phyloP scores from a whole-genome alignment of 2,113 vertebrate genomes.

The Pavo muticus region DNA sequence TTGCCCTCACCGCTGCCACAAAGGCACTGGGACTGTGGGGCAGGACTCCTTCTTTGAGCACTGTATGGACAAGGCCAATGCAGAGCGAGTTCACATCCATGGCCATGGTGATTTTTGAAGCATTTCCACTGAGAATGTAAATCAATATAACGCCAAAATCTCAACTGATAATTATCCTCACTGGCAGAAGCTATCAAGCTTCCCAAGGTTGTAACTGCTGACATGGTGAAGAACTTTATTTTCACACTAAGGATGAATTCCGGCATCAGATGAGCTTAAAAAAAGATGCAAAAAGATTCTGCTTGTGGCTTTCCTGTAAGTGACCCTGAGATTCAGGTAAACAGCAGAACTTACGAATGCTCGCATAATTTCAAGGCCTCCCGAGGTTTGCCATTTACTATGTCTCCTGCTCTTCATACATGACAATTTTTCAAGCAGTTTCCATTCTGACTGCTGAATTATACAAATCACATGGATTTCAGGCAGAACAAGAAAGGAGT shows the following conservation, averaged over 20 bases:
- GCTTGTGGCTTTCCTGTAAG: neutral
- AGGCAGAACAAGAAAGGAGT: neutral
- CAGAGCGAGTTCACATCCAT: neutral
- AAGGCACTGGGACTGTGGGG: neutral
- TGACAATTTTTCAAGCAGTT: neutral
- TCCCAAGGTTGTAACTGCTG: neutral
- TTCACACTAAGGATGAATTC: neutral
- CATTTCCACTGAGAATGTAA: neutral
- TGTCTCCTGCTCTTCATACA: neutral
- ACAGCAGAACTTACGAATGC: neutral
- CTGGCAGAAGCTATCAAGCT: neutral
- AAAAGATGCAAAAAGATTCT: neutral
- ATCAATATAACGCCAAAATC: neutral
- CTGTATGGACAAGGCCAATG: neutral
- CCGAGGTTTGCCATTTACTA: neutral
- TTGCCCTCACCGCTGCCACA: neutral
- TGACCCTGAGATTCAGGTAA: neutral
- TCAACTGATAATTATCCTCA: neutral
- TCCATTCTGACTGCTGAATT: fast-evolving
- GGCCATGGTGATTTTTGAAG: neutral
- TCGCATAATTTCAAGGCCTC: neutral
- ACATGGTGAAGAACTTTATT: neutral
- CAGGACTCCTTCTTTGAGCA: neutral
- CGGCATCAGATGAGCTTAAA: neutral
- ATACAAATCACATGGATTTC: fast-evolving